Percentiles rank a stretch among this genome's conserved stretches.
Conservation (phyloP, 1,140 invertebrate species). For the Drosophila lowei region DNA sequence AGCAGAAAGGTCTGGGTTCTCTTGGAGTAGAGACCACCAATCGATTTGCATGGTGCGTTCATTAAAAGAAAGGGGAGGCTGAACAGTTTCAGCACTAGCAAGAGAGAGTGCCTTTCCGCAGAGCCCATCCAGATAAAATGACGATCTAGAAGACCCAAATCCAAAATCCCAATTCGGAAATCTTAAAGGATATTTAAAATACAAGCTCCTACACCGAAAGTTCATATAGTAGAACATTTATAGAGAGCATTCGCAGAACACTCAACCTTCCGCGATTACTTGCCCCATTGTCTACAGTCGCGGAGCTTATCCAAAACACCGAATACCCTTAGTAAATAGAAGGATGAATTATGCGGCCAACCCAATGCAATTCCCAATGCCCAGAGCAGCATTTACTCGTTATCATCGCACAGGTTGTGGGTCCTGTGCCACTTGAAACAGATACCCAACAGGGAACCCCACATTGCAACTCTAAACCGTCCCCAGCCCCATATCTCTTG, state of each 20-base stretch:
- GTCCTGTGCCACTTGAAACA: conserved; percentile 57
- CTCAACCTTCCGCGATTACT: no score
- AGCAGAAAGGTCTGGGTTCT: not conserved
- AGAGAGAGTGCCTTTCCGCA: not conserved
- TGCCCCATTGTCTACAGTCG: not conserved
- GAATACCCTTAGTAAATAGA: conserved; percentile 1
- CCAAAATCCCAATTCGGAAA: no score
- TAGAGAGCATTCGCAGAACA: no score
- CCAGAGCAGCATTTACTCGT: conserved; percentile 63
- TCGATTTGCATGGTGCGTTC: conserved; percentile 55
- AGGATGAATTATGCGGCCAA: conserved; percentile 51
- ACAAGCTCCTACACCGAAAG: no score
- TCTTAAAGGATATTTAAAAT: no score
- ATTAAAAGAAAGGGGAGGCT: conserved; percentile 7
- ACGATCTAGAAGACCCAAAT: no score
- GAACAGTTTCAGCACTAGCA: not conserved
- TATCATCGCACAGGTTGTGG: conserved; percentile 54
- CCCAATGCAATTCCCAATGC: conserved; percentile 62
- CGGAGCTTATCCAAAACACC: conserved; percentile 9
- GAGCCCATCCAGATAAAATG: not conserved
- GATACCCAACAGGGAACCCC: conserved; percentile 52
- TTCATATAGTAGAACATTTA: no score
- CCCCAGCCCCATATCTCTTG: not conserved
- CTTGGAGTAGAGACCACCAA: conserved; percentile 13
- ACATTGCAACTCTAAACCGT: conserved; percentile 33